A percentile compares a stretch with the other conserved stretches of the same genome.
Conservation (phyloP, 2,888 invertebrate species). For the Dusona sp. region DNA sequence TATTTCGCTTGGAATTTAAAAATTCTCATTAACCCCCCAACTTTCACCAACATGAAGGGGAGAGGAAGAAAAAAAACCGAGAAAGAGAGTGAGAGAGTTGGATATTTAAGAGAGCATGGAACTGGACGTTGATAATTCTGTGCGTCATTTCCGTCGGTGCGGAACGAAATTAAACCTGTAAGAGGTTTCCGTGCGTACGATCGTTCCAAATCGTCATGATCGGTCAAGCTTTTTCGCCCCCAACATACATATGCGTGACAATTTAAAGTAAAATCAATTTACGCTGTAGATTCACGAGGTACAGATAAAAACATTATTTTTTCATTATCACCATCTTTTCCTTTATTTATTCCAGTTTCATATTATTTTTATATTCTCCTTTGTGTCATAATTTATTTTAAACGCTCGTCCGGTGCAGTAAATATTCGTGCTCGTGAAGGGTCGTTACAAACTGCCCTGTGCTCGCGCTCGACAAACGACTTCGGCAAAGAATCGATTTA, state of each 20-base stretch:
- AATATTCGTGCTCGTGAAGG: constrained; percentile 48
- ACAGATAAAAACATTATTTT: background rate
- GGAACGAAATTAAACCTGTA: constrained; percentile 43
- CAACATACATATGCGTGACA: background rate
- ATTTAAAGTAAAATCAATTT: background rate
- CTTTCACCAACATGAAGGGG: constrained; percentile 16
- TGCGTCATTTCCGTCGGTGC: constrained; percentile 57
- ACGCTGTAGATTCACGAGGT: background rate
- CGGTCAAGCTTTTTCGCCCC: constrained; percentile 28
- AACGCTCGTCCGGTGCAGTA: constrained; percentile 10
- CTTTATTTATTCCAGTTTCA: background rate
- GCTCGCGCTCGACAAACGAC: constrained; percentile 36
- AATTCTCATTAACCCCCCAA: constrained; percentile 24
- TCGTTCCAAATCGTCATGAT: constrained; percentile 34
- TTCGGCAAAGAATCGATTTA: constrained; percentile 40
- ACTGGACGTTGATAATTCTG: constrained; percentile 54
- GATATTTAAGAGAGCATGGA: constrained; percentile 9
- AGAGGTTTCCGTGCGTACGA: constrained; percentile 38
- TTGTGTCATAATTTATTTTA: background rate
- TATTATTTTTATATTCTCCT: background rate
- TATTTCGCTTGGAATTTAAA: constrained; percentile 27
- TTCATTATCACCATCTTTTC: background rate
- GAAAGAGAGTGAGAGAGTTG: background rate
- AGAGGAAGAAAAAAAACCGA: constrained; percentile 10
- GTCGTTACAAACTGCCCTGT: constrained; percentile 26